Percentiles rank a stretch among this genome's conserved stretches.
These are phyloP conservation scores for Nemapogon koenigi DNA, from an alignment of 2,888 invertebrate species.

Conservation along the genomic window DNA sequence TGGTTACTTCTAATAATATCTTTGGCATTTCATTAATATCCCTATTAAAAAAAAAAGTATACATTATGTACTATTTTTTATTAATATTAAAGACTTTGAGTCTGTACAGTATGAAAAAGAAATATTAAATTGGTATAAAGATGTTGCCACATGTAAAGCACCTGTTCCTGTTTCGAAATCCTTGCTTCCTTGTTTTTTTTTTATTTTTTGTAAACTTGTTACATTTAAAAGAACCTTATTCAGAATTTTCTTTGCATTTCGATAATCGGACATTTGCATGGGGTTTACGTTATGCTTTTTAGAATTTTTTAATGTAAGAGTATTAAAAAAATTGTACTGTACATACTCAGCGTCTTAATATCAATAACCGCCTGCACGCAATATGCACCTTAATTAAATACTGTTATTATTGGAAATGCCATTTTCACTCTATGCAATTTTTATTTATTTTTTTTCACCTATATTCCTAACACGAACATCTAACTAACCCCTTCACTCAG, in stretches of 20 bases:
- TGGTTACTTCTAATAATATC: constrained; percentile 19
- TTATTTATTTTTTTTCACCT: too few relatives aligned
- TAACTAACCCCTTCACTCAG: too few relatives aligned
- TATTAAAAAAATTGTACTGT: constrained; percentile 31
- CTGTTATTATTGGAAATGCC: too few relatives aligned
- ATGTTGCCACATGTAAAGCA: constrained; percentile 45
- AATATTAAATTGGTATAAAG: constrained; percentile 28
- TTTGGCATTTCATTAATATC: constrained; percentile 43
- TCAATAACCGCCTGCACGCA: too few relatives aligned
- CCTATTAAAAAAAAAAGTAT: not conserved
- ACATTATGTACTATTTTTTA: constrained; percentile 26
- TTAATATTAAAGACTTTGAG: constrained; percentile 33
- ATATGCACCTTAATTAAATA: too few relatives aligned
- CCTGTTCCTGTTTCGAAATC: constrained; percentile 22
- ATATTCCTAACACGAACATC: too few relatives aligned
- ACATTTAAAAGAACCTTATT: constrained; percentile 8
- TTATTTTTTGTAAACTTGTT: constrained; percentile 1
- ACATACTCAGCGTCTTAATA: constrained; percentile 57
- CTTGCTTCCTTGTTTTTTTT: constrained; percentile 4
- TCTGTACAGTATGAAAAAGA: constrained; percentile 49
- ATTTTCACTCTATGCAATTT: too few relatives aligned
- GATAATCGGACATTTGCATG: constrained; percentile 16
- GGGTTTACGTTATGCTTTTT: not conserved
- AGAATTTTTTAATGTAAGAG: not conserved
- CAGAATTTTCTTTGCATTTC: constrained; percentile 8